phyloP scores from a whole-genome alignment of 2,797 vertebrate genomes.

The Notolabrus celidotus region DNA sequence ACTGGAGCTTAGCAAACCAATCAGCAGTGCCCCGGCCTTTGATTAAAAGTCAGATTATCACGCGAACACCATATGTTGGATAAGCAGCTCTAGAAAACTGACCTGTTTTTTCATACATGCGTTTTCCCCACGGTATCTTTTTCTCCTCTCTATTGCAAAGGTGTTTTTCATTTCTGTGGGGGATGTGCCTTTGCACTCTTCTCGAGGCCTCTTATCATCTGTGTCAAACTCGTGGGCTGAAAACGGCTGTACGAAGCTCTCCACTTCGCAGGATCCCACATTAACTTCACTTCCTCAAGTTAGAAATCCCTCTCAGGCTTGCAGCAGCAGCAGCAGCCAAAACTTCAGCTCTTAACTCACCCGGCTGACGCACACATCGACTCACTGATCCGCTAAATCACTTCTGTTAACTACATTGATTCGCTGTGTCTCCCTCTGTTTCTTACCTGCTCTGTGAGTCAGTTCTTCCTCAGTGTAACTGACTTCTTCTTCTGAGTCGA shows the following conservation, averaged over 20 bases:
- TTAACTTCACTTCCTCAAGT: slow-evolving; percentile 63
- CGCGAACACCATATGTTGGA: slow-evolving; percentile 45
- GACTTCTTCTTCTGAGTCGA: slow-evolving; percentile 18
- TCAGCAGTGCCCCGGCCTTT: slow-evolving; percentile 52
- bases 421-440: slow-evolving; percentile 41
- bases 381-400: slow-evolving; percentile 63
- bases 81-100: slow-evolving; percentile 54
- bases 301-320: slow-evolving; percentile 61
- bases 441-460: slow-evolving; percentile 46
- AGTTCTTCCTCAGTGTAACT: slow-evolving; percentile 7
- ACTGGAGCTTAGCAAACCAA: slow-evolving; percentile 51
- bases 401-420: slow-evolving; percentile 60
- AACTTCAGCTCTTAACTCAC: slow-evolving; percentile 44
- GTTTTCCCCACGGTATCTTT: slow-evolving; percentile 18
- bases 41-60: slow-evolving; percentile 72
- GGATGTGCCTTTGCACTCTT: slow-evolving; percentile 50
- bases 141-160: slow-evolving; percentile 26
- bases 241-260: slow-evolving; percentile 51
- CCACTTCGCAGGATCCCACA: slow-evolving; percentile 57
- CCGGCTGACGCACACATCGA: slow-evolving; percentile 56
- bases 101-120: slow-evolving; percentile 38
- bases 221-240: slow-evolving; percentile 64
- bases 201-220: slow-evolving; percentile 61
- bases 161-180: slow-evolving; percentile 52
- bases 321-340: slow-evolving; percentile 33